Percentiles rank a stretch among this genome's conserved stretches.
Evolutionary conservation across 2,797 vertebrate genomes (phyloP).

Genomic region (Darevskia mixta): DNA sequence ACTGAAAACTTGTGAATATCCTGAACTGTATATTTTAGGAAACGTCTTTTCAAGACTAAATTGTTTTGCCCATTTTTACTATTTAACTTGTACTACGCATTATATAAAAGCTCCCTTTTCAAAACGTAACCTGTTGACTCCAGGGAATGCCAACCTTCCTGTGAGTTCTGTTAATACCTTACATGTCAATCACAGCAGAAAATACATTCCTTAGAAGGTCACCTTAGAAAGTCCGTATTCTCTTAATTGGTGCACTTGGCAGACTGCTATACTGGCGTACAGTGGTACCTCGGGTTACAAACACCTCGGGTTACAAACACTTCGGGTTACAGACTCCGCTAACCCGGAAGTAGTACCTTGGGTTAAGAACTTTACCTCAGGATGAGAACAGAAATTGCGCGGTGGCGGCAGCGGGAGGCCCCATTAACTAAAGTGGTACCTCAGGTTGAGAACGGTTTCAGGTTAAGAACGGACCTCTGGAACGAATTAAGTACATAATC

Average conservation of each 20-base stretch:
- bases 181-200: not conserved
- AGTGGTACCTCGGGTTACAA: no score
- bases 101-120: not conserved
- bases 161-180: not conserved
- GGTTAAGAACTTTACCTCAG: no score
- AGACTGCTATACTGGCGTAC: not conserved
- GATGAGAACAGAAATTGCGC: no score
- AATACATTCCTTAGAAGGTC: not conserved
- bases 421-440: no score
- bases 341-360: no score
- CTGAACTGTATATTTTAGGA: not conserved
- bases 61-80: not conserved
- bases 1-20: not conserved
- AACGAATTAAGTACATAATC: no score
- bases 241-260: not conserved
- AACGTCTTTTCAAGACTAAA: not conserved
- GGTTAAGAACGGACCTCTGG: no score
- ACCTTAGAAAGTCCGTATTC: not conserved
- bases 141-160: not conserved
- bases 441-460: no score
- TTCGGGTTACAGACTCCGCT: no score
- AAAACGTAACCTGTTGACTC: not conserved
- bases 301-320: no score
- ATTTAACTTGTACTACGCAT: not conserved
- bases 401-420: no score